These are phyloP conservation scores for Orestias chungarensis DNA, from an alignment of 2,797 vertebrate genomes.

Conservation along the genomic window DNA sequence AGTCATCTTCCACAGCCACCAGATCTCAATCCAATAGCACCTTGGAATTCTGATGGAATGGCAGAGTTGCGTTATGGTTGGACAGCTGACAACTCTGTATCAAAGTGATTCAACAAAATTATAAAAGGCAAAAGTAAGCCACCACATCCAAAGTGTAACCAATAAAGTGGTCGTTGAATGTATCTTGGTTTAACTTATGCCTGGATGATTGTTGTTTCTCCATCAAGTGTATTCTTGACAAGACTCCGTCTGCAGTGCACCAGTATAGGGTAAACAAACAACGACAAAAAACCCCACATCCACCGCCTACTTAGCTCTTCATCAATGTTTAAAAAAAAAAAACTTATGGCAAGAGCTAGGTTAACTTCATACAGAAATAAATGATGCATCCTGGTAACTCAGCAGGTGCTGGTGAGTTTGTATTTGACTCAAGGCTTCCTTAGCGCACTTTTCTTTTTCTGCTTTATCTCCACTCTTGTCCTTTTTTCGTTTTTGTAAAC, in stretches of 20 bases:
- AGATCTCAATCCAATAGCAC: too few species aligned
- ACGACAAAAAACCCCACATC: constrained; percentile 39
- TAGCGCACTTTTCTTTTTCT: constrained; percentile 24
- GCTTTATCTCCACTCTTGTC: constrained; percentile 26
- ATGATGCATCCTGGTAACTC: constrained; percentile 45
- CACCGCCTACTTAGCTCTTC: constrained; percentile 46
- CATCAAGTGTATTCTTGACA: constrained; percentile 13
- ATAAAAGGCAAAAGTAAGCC: neutral
- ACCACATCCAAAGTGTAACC: neutral
- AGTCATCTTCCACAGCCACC: neutral
- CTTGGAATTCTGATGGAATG: too few species aligned
- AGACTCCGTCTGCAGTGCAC: constrained; percentile 19
- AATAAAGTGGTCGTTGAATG: neutral
- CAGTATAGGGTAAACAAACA: constrained; percentile 39
- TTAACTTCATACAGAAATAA: constrained; percentile 65
- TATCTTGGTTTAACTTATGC: neutral
- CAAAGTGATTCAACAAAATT: neutral
- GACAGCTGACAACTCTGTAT: neutral
- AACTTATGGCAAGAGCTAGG: constrained; percentile 33
- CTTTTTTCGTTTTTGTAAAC: constrained; percentile 42
- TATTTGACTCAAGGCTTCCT: constrained; percentile 61
- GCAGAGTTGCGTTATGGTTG: too few species aligned
- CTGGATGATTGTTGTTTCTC: constrained; percentile 18
- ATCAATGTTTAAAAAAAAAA: constrained; percentile 63
- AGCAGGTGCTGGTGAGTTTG: constrained; percentile 62